These are phyloP conservation scores for Gryllus longicercus DNA, from an alignment of 2,888 invertebrate genomes.

Conservation along the genomic window DNA sequence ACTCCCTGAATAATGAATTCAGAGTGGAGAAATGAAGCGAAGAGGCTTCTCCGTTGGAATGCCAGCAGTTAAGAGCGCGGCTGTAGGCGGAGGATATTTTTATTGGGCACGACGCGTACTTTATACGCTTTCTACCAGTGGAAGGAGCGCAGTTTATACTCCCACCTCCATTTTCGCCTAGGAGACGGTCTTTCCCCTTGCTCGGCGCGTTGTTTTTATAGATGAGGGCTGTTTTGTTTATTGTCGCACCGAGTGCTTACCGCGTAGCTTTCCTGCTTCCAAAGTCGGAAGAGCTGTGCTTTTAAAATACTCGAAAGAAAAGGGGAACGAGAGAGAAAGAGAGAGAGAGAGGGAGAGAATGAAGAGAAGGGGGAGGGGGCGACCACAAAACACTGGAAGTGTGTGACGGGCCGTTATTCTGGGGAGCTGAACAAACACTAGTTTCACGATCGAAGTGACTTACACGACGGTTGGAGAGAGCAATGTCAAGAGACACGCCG, in stretches of 20 bases:
- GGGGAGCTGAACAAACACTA: neutral
- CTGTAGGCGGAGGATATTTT: neutral
- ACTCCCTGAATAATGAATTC: neutral
- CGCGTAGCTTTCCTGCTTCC: neutral
- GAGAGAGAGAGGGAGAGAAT: too few species aligned
- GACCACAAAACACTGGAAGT: neutral
- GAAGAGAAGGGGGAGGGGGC: neutral
- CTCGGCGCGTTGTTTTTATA: neutral
- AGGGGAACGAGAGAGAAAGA: too few species aligned
- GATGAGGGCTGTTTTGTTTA: conserved; percentile 17
- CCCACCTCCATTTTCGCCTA: neutral
- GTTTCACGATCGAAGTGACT: too few species aligned
- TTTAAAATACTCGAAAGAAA: neutral
- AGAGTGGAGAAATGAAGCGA: conserved; percentile 4
- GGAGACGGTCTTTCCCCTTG: neutral
- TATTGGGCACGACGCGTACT: neutral
- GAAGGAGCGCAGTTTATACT: conserved; percentile 4
- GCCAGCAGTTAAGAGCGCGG: neutral
- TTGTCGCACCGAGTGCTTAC: neutral
- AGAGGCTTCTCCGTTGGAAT: neutral
- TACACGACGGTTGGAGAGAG: too few species aligned
- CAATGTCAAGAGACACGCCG: too few species aligned
- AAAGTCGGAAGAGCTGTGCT: neutral
- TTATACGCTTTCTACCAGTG: neutral
- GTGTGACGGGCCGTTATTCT: neutral